Evolutionary conservation across 64 coral and sea anemone genomes (phyloP).

Genomic region (Montipora capricornis): DNA sequence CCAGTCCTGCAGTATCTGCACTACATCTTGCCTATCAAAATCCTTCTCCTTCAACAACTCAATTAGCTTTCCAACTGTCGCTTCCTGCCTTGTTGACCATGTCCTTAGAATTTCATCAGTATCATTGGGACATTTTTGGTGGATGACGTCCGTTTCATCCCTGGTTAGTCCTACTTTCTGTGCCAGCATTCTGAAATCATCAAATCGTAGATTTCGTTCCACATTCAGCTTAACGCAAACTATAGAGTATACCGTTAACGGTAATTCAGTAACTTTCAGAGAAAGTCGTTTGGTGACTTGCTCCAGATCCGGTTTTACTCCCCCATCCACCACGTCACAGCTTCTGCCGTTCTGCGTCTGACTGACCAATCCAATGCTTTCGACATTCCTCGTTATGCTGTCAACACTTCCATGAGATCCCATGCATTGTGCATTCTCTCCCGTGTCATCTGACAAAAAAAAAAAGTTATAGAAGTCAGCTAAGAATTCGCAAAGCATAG

Average conservation of each 20-base stretch:
- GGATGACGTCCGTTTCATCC: neutral
- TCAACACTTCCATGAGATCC: neutral
- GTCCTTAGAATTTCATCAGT: slow-evolving; percentile 18
- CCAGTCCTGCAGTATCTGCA: slow-evolving; percentile 21
- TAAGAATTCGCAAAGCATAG: too few species aligned
- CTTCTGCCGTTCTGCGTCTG: neutral
- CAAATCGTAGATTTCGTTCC: neutral
- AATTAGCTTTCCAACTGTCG: slow-evolving; percentile 24
- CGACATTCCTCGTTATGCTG: neutral
- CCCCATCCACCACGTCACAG: neutral
- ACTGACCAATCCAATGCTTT: neutral
- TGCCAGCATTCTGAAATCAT: slow-evolving; percentile 39
- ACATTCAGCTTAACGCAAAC: slow-evolving; percentile 7
- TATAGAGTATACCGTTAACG: neutral
- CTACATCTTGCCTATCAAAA: slow-evolving; percentile 19
- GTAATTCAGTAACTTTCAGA: neutral
- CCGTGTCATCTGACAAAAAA: neutral
- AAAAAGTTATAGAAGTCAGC: too few species aligned
- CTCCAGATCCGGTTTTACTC: neutral
- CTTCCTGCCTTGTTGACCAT: neutral
- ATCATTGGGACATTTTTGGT: neutral
- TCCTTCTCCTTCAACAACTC: slow-evolving; percentile 4
- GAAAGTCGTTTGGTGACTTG: neutral
- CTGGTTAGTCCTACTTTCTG: slow-evolving; percentile 27
- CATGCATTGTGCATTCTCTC: neutral